A percentile compares a stretch with the other conserved stretches of the same genome.
Evolutionary conservation across 2,888 invertebrate genomes (phyloP).

Genomic region (Tineola bisselliella): DNA sequence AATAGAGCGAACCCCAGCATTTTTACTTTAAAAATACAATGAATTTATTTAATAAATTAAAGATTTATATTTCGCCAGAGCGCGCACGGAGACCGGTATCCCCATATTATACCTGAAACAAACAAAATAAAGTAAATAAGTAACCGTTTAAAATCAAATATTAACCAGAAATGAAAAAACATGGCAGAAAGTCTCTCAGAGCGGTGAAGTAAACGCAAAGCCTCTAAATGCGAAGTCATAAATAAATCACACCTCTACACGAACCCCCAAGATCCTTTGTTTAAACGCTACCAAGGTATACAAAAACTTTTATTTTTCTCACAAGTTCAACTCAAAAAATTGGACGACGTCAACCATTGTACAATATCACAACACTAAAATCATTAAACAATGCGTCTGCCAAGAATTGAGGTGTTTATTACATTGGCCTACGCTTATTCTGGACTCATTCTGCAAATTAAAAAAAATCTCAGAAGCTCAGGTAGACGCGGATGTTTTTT

Average conservation of each 20-base stretch:
- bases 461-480: conserved; percentile 43
- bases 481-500: conserved; percentile 52
- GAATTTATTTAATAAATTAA: background rate
- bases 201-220: conserved; percentile 41
- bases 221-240: conserved; percentile 53
- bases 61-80: background rate
- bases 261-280: conserved; percentile 52
- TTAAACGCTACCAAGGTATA: conserved; percentile 63
- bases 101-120: conserved; percentile 10
- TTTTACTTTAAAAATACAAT: conserved; percentile 35
- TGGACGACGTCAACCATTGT: conserved; percentile 46
- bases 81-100: background rate
- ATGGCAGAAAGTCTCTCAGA: conserved; percentile 41
- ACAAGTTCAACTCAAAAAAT: conserved; percentile 46
- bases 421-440: conserved; percentile 49
- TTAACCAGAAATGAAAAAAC: conserved; percentile 9
- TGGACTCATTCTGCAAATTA: conserved; percentile 37
- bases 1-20: conserved; percentile 63
- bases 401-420: conserved; percentile 67
- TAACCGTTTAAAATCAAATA: conserved; percentile 6
- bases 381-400: conserved; percentile 66
- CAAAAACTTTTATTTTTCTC: conserved; percentile 58
- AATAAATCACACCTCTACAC: conserved; percentile 67
- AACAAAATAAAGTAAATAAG: conserved; percentile 8
- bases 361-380: conserved; percentile 65